Conservation (phyloP, 2,888 invertebrate genomes). For the Myathropa florea region DNA sequence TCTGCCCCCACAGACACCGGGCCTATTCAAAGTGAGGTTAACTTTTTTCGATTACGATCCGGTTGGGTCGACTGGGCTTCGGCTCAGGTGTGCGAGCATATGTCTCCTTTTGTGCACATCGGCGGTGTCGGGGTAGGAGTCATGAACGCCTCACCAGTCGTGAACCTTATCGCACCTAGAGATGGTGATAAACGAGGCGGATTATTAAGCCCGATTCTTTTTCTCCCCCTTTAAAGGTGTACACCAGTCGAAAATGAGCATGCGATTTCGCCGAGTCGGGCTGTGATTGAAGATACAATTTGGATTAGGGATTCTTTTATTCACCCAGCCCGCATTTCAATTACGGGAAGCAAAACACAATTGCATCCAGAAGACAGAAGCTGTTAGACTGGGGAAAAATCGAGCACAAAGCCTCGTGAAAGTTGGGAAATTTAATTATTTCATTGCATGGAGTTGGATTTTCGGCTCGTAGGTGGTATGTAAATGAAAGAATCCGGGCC, state of each 20-base stretch:
- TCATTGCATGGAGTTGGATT: conserved; percentile 25
- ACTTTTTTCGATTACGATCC: conserved; percentile 27
- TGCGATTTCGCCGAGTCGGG: not conserved
- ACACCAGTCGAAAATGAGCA: conserved; percentile 1
- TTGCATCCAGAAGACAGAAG: not conserved
- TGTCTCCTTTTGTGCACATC: not conserved
- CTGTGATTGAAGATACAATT: not conserved
- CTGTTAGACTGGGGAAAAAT: too few relatives aligned
- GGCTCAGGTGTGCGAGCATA: conserved; percentile 35
- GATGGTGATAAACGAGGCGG: conserved; percentile 59
- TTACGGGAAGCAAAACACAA: not conserved
- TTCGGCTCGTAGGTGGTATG: not conserved
- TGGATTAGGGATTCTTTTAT: not conserved
- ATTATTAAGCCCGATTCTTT: conserved; percentile 40
- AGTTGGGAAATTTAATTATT: conserved; percentile 46
- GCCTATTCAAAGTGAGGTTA: conserved; percentile 24
- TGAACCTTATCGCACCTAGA: conserved; percentile 42
- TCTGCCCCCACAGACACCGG: not conserved
- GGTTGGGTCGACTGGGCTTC: not conserved
- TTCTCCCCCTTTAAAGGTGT: not conserved
- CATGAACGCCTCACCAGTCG: conserved; percentile 3
- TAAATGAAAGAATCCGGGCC: conserved; percentile 14
- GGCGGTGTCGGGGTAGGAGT: not conserved
- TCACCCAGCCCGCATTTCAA: conserved; percentile 18
- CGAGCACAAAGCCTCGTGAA: not conserved